Base-by-base conservation (phyloP, 2,113 vertebrate species). In the Tragelaphus scriptus region DNA sequence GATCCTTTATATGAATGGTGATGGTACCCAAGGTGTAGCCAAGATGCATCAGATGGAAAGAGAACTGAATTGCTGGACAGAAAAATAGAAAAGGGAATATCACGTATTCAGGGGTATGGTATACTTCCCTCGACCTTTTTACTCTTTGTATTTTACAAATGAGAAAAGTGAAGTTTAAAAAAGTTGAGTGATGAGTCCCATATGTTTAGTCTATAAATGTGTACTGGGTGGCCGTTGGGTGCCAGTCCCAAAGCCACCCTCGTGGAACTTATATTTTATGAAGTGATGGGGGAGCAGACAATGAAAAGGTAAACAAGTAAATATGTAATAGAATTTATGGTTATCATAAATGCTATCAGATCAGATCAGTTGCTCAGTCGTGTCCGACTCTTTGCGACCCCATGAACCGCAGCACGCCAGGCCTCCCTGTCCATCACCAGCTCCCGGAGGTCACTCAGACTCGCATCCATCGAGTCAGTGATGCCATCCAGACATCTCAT, bases 91-190 rank as follows among this genome's bases (percentile, higher is more conserved):
- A 59, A 47, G 32, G 30, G 58, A 77, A 25, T 47, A 19, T 32
- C 19, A 55, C 26, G 2, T 47, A 40, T 71, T 65, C 30, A 61
- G 15, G 85, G n/a, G 26, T 32, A 16, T 28, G 28, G 26, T 32
- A 16, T 28, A 14, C 28, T 30, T 13, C 6, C 14, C 26, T 23
- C 49, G 26, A 15, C 51, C 13, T 47, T 82, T 26, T 47, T 88
- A 55, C 32, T n/a, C 13, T 84, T 81, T 51, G 47, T 77, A 53
- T 90, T 95, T 92, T 85, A 30, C 15, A 71, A 92, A 51, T 91
- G 26, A 84, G 86, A 59, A 65, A 40, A 84, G 58, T 68, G 21
- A 97, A 49, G 65, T 51, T 92, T 85, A 19, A 25, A 51, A 59
- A 59, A 25, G n/a, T 21, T 49, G 23, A 84, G 15, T 16, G 53